Evolutionary conservation across 2,113 vertebrate genomes (phyloP).

Genomic region (Oncorhynchus mykiss): DNA sequence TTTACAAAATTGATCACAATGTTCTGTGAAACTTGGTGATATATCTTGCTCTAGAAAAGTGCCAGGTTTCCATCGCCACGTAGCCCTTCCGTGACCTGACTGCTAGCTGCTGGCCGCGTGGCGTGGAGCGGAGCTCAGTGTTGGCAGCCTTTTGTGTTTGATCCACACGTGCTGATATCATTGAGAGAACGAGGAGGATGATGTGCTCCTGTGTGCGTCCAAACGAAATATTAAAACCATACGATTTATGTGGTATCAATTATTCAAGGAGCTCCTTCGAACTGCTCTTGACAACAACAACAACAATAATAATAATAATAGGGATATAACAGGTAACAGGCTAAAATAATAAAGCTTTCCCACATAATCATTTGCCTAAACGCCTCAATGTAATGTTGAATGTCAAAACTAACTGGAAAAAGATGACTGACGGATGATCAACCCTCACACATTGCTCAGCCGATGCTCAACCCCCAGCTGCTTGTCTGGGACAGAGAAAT

Average conservation of each 20-base stretch:
- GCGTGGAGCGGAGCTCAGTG: slow-evolving; percentile 20
- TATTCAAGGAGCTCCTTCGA: not conserved
- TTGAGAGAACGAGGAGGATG: slow-evolving; percentile 4
- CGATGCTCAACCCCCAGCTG: slow-evolving; percentile 66
- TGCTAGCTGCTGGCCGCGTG: slow-evolving; percentile 20
- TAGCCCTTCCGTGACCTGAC: slow-evolving; percentile 56
- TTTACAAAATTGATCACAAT: slow-evolving; percentile 74
- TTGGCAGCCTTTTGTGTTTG: slow-evolving; percentile 33
- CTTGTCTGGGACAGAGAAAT: slow-evolving; percentile 57
- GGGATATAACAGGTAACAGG: slow-evolving; percentile 55
- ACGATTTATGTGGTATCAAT: not conserved
- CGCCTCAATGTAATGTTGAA: slow-evolving; percentile 19
- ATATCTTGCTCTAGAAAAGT: slow-evolving; percentile 60
- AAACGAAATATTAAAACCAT: slow-evolving; percentile 2
- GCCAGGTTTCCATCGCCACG: slow-evolving; percentile 58
- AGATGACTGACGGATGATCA: slow-evolving; percentile 57
- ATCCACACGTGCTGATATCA: slow-evolving; percentile 27
- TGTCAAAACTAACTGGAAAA: slow-evolving; percentile 23
- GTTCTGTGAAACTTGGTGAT: slow-evolving; percentile 58
- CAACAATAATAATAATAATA: slow-evolving; percentile 41
- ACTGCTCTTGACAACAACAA: slow-evolving; percentile 1
- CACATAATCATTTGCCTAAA: not conserved
- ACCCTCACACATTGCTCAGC: slow-evolving; percentile 15
- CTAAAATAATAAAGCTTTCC: slow-evolving; percentile 31
- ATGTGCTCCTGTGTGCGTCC: not conserved